These are phyloP conservation scores for Glaucomys volans DNA, from an alignment of 2,113 vertebrate species.

Conservation along the genomic window DNA sequence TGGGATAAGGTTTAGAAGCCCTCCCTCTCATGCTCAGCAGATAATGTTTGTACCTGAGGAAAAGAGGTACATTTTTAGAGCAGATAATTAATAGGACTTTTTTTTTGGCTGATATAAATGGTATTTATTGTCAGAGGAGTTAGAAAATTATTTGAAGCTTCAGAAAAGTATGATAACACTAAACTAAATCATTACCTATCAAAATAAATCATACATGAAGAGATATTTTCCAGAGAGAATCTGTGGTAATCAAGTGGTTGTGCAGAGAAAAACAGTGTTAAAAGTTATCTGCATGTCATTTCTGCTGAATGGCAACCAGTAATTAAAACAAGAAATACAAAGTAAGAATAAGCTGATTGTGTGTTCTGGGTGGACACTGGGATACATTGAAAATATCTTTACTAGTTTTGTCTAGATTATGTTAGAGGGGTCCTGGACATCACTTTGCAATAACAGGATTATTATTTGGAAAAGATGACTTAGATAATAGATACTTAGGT, in stretches of 20 bases:
- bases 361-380: no score
- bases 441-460: not conserved
- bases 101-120: not conserved
- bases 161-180: not conserved
- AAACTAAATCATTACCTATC: not conserved
- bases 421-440: not conserved
- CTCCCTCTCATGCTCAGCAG: not conserved
- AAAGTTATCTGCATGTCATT: not conserved
- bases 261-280: not conserved
- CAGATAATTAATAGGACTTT: not conserved
- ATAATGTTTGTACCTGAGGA: not conserved
- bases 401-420: not conserved
- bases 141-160: not conserved
- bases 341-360: not conserved
- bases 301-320: not conserved
- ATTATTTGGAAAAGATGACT: not conserved
- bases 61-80: not conserved
- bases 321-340: not conserved
- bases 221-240: not conserved
- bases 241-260: not conserved
- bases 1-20: not conserved
- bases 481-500: not conserved
- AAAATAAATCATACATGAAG: not conserved
- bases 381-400: not conserved
- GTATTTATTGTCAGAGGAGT: not conserved